phyloP scores from a whole-genome alignment of 2,113 vertebrate genomes.

The Psilopsiagon aurifrons region DNA sequence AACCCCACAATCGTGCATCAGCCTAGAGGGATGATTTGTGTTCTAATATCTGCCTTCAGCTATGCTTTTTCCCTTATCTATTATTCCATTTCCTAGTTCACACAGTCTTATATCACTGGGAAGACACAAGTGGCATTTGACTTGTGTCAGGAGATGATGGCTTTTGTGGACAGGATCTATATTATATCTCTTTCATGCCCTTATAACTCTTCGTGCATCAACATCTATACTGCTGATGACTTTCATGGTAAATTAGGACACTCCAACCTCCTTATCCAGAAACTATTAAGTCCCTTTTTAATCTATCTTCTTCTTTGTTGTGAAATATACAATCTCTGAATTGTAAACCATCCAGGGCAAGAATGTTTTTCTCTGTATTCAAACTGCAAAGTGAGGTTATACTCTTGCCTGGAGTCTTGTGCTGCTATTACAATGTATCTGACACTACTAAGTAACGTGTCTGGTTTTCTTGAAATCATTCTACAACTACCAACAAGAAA shows the following conservation, averaged over 20 bases:
- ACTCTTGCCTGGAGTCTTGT: background rate
- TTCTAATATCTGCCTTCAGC: constrained; percentile 29
- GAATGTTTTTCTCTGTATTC: background rate
- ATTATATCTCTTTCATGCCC: constrained; percentile 2
- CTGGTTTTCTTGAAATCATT: background rate
- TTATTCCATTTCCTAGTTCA: constrained; percentile 23
- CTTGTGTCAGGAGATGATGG: background rate
- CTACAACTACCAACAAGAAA: constrained; percentile 7
- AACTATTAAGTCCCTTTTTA: background rate
- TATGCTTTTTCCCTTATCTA: background rate
- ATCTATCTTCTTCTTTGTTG: background rate
- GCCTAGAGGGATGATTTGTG: constrained; percentile 48
- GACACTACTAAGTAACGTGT: background rate
- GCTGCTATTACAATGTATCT: background rate
- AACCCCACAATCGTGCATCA: background rate
- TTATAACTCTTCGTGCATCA: constrained; percentile 7
- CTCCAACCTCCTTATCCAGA: background rate
- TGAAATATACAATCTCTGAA: background rate
- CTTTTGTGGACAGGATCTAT: background rate
- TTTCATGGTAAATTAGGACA: constrained; percentile 18
- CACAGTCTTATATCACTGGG: constrained; percentile 6
- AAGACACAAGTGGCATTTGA: constrained; percentile 58
- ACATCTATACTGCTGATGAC: background rate
- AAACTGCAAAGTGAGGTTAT: background rate
- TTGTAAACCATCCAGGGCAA: background rate